These are phyloP conservation scores for Cantharis nigra DNA, from an alignment of 2,888 invertebrate species.

Conservation along the genomic window DNA sequence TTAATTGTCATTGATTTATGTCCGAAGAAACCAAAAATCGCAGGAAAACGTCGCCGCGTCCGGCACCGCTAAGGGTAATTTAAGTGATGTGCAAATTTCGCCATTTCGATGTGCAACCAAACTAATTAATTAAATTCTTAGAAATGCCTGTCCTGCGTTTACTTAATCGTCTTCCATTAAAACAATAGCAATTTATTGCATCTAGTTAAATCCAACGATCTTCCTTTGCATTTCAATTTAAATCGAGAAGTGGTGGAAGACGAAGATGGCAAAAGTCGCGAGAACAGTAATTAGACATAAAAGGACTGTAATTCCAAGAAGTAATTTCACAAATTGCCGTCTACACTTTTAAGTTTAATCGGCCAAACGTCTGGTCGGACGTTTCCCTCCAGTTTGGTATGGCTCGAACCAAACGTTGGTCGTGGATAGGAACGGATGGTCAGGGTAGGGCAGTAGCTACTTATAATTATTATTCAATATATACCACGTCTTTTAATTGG, in stretches of 20 bases:
- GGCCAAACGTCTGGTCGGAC: not conserved
- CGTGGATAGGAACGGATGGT: slow-evolving; percentile 15
- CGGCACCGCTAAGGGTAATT: not conserved
- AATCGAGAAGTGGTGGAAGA: slow-evolving; percentile 3
- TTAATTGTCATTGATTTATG: slow-evolving; percentile 4
- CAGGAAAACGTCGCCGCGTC: not conserved
- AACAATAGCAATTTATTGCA: slow-evolving; percentile 30
- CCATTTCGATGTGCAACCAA: slow-evolving; percentile 45
- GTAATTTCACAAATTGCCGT: slow-evolving; percentile 57
- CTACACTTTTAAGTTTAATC: slow-evolving; percentile 51
- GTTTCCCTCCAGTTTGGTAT: not conserved
- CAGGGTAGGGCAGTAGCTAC: slow-evolving; percentile 49
- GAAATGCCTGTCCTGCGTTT: slow-evolving; percentile 39
- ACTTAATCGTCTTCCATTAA: slow-evolving; percentile 16
- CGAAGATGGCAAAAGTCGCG: slow-evolving; percentile 22
- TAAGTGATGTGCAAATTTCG: slow-evolving; percentile 6
- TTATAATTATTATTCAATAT: slow-evolving; percentile 58
- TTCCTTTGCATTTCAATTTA: slow-evolving; percentile 13
- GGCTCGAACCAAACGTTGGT: slow-evolving; percentile 27
- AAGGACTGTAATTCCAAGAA: slow-evolving; percentile 50
- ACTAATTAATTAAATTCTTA: slow-evolving; percentile 52
- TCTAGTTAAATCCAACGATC: slow-evolving; percentile 22
- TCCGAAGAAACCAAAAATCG: not conserved
- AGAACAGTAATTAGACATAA: slow-evolving; percentile 34
- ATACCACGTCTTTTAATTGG: slow-evolving; percentile 59